Evolutionary conservation across 2,888 invertebrate species (phyloP).

Genomic region (Drosophila formosana): DNA sequence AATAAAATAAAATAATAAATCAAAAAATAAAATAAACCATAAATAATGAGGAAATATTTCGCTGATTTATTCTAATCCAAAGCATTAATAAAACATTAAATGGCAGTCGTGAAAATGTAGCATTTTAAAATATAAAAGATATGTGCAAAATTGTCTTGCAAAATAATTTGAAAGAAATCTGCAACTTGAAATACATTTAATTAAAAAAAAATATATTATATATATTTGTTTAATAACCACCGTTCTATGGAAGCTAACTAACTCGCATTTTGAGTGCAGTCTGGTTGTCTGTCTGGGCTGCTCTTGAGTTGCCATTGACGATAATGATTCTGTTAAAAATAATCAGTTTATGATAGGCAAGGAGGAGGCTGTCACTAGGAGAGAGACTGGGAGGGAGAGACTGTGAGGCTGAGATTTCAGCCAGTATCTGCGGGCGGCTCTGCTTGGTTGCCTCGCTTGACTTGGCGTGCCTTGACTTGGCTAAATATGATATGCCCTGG

Average conservation of each 20-base stretch:
- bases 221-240: not conserved
- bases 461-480: slow-evolving; percentile 48
- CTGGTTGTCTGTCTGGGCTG: slow-evolving; percentile 34
- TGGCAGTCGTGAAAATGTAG: too few relatives aligned
- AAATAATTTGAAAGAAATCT: too few relatives aligned
- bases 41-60: too few relatives aligned
- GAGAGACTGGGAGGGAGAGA: not conserved
- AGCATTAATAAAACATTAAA: too few relatives aligned
- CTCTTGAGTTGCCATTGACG: slow-evolving; percentile 61
- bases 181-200: too few relatives aligned
- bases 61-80: too few relatives aligned
- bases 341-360: slow-evolving; percentile 75
- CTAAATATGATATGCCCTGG: slow-evolving; percentile 76
- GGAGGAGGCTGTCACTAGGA: slow-evolving; percentile 49
- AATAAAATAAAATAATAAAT: too few relatives aligned
- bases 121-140: too few relatives aligned
- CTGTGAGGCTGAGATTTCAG: slow-evolving; percentile 22
- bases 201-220: not conserved
- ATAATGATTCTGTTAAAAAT: slow-evolving; percentile 80
- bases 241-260: not conserved
- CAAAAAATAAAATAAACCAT: too few relatives aligned
- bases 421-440: slow-evolving; percentile 26
- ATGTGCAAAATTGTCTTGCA: too few relatives aligned
- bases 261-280: slow-evolving; percentile 7
- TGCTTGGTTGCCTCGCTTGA: slow-evolving; percentile 44